Conservation (phyloP, 1,140 invertebrate genomes). For the Arctopsyche grandis region DNA sequence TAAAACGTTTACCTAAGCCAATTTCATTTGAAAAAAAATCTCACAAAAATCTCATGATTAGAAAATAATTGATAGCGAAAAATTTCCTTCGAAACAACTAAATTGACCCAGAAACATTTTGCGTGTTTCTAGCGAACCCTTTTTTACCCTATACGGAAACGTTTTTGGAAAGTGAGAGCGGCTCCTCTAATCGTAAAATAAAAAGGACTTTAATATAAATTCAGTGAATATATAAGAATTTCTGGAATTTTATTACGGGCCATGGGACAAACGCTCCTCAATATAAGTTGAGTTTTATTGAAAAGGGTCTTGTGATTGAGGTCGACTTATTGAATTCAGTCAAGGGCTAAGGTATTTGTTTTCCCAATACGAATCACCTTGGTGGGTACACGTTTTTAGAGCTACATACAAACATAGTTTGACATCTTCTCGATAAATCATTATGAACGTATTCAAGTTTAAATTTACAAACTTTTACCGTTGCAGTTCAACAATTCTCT, state of each 20-base stretch:
- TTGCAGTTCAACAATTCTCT: too few relatives aligned
- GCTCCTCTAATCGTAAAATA: not conserved
- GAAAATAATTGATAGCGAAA: too few relatives aligned
- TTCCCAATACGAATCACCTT: constrained; percentile 19
- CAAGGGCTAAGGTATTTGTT: constrained; percentile 35
- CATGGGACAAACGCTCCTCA: constrained; percentile 42
- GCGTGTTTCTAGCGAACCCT: too few relatives aligned
- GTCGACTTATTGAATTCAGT: constrained; percentile 47
- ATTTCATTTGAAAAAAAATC: not conserved
- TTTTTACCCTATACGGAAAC: not conserved
- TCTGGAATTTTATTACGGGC: constrained; percentile 44
- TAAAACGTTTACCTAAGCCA: too few relatives aligned
- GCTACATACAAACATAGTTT: not conserved
- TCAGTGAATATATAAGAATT: constrained; percentile 35
- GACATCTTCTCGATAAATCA: constrained; percentile 12
- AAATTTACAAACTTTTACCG: not conserved
- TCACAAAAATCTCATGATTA: not conserved
- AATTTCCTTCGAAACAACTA: too few relatives aligned
- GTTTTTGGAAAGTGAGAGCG: not conserved
- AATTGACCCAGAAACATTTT: too few relatives aligned
- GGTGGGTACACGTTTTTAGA: constrained; percentile 25
- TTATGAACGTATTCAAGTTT: not conserved
- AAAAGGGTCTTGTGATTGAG: constrained; percentile 48
- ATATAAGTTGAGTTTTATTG: constrained; percentile 46
- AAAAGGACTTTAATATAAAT: constrained; percentile 30